phyloP scores from a whole-genome alignment of 2,888 invertebrate genomes.

The Willowsia nigromaculata region DNA sequence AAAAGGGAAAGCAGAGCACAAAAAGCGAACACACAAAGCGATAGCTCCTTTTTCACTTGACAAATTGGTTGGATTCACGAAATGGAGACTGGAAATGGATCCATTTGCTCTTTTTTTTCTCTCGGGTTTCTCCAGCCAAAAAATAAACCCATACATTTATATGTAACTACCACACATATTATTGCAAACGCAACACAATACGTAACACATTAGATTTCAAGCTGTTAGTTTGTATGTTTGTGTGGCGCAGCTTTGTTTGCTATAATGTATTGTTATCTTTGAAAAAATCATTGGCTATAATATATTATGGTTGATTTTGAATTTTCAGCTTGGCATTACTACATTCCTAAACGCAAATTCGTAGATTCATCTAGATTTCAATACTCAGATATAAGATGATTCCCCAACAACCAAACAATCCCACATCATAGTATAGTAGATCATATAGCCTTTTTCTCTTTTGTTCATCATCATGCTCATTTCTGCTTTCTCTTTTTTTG shows the following conservation, averaged over 20 bases:
- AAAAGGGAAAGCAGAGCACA: not conserved
- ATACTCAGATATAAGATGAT: not conserved
- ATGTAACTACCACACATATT: not conserved
- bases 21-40: not conserved
- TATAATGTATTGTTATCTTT: not conserved
- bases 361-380: not conserved
- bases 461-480: not conserved
- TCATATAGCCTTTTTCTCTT: not conserved
- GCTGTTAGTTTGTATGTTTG: not conserved
- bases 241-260: not conserved
- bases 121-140: not conserved
- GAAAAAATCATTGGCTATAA: not conserved
- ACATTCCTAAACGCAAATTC: not conserved
- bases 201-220: not conserved
- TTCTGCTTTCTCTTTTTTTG: not conserved
- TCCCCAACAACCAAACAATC: not conserved
- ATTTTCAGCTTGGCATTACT: not conserved
- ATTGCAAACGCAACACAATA: not conserved
- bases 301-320: not conserved
- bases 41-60: constrained; percentile 42
- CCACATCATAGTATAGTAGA: not conserved
- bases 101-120: constrained; percentile 40
- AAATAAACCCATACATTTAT: not conserved
- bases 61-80: constrained; percentile 61
- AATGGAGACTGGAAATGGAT: constrained; percentile 55